Conservation (phyloP, 2,888 invertebrate species). For the Rhagophthalmus giganteus region DNA sequence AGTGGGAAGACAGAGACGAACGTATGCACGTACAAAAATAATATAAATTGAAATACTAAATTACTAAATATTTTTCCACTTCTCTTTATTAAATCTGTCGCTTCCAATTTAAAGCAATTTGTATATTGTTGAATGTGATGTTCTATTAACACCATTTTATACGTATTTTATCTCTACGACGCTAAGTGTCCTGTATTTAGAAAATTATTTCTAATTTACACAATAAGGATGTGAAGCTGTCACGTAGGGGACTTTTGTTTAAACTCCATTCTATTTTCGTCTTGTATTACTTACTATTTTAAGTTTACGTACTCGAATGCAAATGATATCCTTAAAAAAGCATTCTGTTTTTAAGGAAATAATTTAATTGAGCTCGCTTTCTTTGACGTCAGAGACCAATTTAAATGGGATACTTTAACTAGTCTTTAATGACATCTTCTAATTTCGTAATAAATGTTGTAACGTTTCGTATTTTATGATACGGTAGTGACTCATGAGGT, state of each 20-base stretch:
- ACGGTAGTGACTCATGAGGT: neutral
- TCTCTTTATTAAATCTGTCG: slow-evolving; percentile 50
- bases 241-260: slow-evolving; percentile 18
- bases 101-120: slow-evolving; percentile 52
- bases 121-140: slow-evolving; percentile 38
- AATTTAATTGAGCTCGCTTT: slow-evolving; percentile 12
- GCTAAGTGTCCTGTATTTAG: slow-evolving; percentile 21
- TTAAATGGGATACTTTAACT: slow-evolving; percentile 5
- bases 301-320: slow-evolving; percentile 19
- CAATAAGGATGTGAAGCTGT: slow-evolving; percentile 25
- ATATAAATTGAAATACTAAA: slow-evolving; percentile 31
- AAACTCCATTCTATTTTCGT: slow-evolving; percentile 16
- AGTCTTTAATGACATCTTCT: neutral
- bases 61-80: slow-evolving; percentile 37
- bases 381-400: slow-evolving; percentile 23
- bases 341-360: slow-evolving; percentile 15
- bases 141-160: slow-evolving; percentile 32
- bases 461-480: neutral
- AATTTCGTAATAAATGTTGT: neutral
- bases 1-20: slow-evolving; percentile 25
- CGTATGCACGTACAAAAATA: slow-evolving; percentile 24
- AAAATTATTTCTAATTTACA: slow-evolving; percentile 19
- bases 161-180: slow-evolving; percentile 26
- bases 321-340: slow-evolving; percentile 19
- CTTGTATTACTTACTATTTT: slow-evolving; percentile 15